Percentiles rank a stretch among this genome's conserved stretches.
These are phyloP conservation scores for Emydoidea blandingii DNA, from an alignment of 2,797 vertebrate genomes.

Conservation along the genomic window DNA sequence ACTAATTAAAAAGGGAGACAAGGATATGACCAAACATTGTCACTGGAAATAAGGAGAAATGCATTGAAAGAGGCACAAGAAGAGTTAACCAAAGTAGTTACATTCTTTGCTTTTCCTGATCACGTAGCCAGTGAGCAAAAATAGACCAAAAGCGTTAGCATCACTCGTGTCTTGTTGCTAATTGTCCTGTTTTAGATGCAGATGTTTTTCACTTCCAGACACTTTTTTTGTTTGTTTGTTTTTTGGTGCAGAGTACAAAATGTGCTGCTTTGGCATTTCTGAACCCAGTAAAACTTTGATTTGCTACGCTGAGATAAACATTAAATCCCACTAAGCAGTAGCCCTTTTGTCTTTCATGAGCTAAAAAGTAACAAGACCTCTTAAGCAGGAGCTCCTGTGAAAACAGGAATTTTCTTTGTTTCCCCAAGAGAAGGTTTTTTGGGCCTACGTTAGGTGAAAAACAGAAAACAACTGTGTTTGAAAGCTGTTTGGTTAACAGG, in stretches of 20 bases:
- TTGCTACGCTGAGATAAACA: constrained; percentile 70
- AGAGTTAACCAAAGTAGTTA: constrained; percentile 57
- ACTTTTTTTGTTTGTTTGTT: constrained; percentile 16
- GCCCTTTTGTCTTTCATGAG: constrained; percentile 32
- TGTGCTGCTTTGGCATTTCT: constrained; percentile 83
- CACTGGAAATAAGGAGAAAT: background rate
- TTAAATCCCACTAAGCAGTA: constrained; percentile 61
- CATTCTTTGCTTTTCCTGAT: constrained; percentile 68
- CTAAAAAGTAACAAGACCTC: constrained; percentile 57
- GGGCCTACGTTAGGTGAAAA: constrained; percentile 46
- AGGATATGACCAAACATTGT: background rate
- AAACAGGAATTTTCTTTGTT: constrained; percentile 61
- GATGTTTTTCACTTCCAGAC: constrained; percentile 84
- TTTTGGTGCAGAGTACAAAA: constrained; percentile 70
- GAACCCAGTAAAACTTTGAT: constrained; percentile 79
- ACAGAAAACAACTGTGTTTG: constrained; percentile 32
- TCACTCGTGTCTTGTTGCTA: constrained; percentile 79
- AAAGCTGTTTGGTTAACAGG: constrained; percentile 16
- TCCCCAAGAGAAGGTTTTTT: constrained; percentile 48
- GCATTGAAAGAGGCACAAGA: background rate
- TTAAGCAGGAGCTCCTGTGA: background rate
- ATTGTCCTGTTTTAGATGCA: constrained; percentile 83
- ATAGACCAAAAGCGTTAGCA: constrained; percentile 77
- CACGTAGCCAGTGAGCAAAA: constrained; percentile 78
- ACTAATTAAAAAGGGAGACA: background rate